Conservation (phyloP, 2,797 vertebrate genomes). For the Phataginus tetradactyla region DNA sequence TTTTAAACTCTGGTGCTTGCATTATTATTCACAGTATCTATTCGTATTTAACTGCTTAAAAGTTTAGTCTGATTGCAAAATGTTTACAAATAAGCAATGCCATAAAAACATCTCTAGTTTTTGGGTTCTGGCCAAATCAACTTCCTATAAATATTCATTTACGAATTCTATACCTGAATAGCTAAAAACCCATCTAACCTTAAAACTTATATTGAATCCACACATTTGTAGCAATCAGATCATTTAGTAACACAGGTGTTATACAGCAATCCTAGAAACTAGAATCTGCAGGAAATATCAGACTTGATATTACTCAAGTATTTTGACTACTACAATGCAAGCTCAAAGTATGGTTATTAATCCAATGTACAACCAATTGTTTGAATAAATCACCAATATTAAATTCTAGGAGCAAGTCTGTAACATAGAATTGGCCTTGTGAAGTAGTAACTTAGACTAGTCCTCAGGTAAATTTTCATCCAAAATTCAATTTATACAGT, state of each 20-base stretch:
- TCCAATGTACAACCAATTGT: conserved; percentile 13
- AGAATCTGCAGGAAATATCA: conserved; percentile 64
- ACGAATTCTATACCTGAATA: conserved; percentile 79
- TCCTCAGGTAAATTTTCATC: background rate
- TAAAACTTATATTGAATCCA: conserved; percentile 77
- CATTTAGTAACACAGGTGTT: conserved; percentile 68
- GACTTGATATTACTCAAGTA: conserved; percentile 49
- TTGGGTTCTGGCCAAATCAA: conserved; percentile 80
- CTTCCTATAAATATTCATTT: conserved; percentile 79
- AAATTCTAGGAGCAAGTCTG: conserved; percentile 66
- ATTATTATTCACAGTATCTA: conserved; percentile 78
- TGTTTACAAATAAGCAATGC: conserved; percentile 84
- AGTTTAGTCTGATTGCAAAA: conserved; percentile 83
- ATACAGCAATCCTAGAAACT: conserved; percentile 76
- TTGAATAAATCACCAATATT: conserved; percentile 67
- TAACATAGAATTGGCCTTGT: background rate
- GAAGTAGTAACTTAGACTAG: background rate
- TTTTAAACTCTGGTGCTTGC: conserved; percentile 75
- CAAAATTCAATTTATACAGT: background rate
- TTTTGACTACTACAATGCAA: conserved; percentile 60
- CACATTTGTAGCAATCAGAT: conserved; percentile 76
- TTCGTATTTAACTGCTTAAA: conserved; percentile 79
- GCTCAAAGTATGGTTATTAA: conserved; percentile 62
- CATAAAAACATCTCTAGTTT: conserved; percentile 78
- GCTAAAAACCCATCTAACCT: conserved; percentile 80